phyloP scores from a whole-genome alignment of 1,140 invertebrate species.

The Heterodera schachtii region DNA sequence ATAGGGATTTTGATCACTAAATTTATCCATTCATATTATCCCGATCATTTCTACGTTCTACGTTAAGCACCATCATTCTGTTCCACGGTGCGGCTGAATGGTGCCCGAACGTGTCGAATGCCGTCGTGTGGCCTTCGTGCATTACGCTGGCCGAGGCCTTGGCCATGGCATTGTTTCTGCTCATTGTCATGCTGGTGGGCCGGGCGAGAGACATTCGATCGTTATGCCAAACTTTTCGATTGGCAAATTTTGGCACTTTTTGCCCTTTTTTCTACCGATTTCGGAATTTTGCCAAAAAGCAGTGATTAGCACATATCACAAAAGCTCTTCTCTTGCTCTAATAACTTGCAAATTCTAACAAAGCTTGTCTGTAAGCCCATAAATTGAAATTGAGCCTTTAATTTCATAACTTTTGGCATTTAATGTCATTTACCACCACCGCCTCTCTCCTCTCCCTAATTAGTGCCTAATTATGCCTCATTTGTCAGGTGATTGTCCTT shows the following conservation, averaged over 20 bases:
- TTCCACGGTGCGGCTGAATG: neutral
- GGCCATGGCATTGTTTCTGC: constrained; percentile 59
- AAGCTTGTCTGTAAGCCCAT: too few relatives aligned
- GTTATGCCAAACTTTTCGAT: too few relatives aligned
- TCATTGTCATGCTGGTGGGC: constrained; percentile 63
- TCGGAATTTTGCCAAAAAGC: too few relatives aligned
- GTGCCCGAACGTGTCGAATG: constrained; percentile 29
- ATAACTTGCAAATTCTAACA: too few relatives aligned
- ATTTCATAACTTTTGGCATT: too few relatives aligned
- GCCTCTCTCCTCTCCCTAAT: neutral
- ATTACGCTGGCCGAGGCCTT: constrained; percentile 58
- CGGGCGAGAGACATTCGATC: too few relatives aligned
- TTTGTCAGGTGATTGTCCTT: constrained; percentile 57
- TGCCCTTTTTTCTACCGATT: neutral
- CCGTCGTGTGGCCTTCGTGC: constrained; percentile 55
- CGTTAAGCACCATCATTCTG: too few relatives aligned
- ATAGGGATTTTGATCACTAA: neutral
- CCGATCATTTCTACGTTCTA: neutral
- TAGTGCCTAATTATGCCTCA: neutral
- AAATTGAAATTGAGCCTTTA: too few relatives aligned
- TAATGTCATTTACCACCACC: constrained; percentile 22
- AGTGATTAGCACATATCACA: too few relatives aligned
- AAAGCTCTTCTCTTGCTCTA: too few relatives aligned
- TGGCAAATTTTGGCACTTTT: neutral
- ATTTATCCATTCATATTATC: neutral